Base-by-base conservation (phyloP, 2,797 vertebrate genomes). In the Molossus molossus region DNA sequence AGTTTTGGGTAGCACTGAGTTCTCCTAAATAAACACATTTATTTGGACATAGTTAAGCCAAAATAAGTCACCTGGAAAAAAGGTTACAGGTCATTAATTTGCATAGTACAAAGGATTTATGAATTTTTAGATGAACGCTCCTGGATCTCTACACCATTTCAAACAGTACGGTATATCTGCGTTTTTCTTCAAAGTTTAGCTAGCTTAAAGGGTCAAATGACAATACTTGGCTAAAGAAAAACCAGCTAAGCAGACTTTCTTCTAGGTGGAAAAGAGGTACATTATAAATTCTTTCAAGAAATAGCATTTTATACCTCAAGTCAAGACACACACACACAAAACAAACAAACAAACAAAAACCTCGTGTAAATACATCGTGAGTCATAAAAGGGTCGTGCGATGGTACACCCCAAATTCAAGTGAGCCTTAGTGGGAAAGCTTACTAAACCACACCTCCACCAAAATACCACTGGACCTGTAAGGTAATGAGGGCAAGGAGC, bases 41-140 rank as follows among this genome's bases (percentile, higher is more conserved):
- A 53, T 96, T 98, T 91, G 94, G 93, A 98, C 98, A 96, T 98
- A 98, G 98, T 97, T 97, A 73, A 18, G 96, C 95, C 97, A 97
- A 98, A 98, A 95, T 90, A 97, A 98, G 98, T 98, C 98, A 97
- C 97, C 98, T 97, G 93, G 96, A 96, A 96, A 95, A 97, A 97
- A 97, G 87, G 96, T 96, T 95, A 97, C 96, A 97, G 97, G 97
- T 98, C 98, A 98, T 95, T 97, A 97, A 98, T 97, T 98, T 98
- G 97, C 97, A 94, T 96, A 98, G 97, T 96, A 96, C 97, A 98
- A 98, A 94, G 92, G 29, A 87, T 84, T 89, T 92, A 85, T 53
- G 65, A 98, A 97, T 97, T 96, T 97, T 97, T 90, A 98, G 94
- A 97, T 98, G 98, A 98, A 98, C 97, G 82, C 97, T 94, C 97